Base-by-base conservation (phyloP, 2,888 invertebrate genomes). In the Caenorhabditis sp. region DNA sequence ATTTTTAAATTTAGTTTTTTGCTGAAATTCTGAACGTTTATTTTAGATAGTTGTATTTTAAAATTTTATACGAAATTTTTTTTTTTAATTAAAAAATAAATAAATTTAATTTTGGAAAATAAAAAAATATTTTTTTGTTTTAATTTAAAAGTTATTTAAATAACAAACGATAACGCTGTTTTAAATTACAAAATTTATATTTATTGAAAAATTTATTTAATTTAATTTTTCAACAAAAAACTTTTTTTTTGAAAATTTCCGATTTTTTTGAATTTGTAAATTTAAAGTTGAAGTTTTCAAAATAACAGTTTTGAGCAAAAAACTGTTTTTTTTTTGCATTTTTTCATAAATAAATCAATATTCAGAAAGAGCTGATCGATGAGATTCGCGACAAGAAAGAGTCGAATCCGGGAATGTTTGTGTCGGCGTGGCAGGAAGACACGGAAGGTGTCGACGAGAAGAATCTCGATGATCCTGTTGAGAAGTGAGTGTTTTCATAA, bases 381-480 rank as follows among this genome's bases (percentile, higher is more conserved):
- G 79, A 87, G 37, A 84, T 88, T 26, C 82, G 83, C 2, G 81
- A 82, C n/a, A 70, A 84, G 47, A 88, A 88, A 76, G 83, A 80
- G 22, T 44, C 69, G 40, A 72, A 77, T 68, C 88, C 89, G 9
- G 87, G 84, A 64, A 89, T 90, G 90, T 90, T 90, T 62, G 89
- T 90, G 4, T 89, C 89, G 8, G 88, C 88, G 2, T 90, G 89
- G 89, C 88, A 89, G 64, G 89, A 89, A 11, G 89, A 90, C 50
- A 85, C 83, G 22, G 84, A 85, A 32, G 91, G 87, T 11, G 70
- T 89, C n/a, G 77, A 69, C 6, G 74, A 81, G 61, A 87, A 88
- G 50, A 64, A 86, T 44, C 22, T 86, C 26, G 74, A 80, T n/a
- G 86, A 89, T 65, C 87, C 88, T 0, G 53, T 77, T 8, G 89